These are phyloP conservation scores for Mellilla xanthometata DNA, from an alignment of 2,888 invertebrate genomes.

Conservation along the genomic window DNA sequence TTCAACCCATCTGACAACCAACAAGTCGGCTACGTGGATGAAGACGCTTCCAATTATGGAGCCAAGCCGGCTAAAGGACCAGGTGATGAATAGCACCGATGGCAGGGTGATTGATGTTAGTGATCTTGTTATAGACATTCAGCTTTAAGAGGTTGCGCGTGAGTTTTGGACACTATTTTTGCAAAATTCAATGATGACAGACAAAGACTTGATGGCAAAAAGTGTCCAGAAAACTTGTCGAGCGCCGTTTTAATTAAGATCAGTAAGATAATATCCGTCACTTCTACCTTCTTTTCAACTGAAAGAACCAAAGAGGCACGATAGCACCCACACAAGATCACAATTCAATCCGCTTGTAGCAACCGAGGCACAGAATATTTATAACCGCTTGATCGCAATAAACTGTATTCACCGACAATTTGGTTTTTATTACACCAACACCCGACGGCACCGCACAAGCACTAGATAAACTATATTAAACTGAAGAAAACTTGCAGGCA, in stretches of 20 bases:
- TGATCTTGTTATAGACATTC: constrained; percentile 56
- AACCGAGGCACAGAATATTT: constrained; percentile 62
- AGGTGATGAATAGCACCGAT: constrained; percentile 76
- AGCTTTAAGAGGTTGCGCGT: constrained; percentile 8
- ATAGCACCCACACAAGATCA: constrained; percentile 56
- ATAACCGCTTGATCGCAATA: constrained; percentile 75
- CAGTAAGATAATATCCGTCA: constrained; percentile 19
- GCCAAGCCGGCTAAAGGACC: constrained; percentile 69
- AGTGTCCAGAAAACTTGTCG: neutral
- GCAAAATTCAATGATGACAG: neutral
- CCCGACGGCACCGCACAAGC: constrained; percentile 68
- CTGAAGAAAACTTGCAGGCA: constrained; percentile 68
- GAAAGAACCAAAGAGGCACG: constrained; percentile 23
- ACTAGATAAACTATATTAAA: constrained; percentile 68
- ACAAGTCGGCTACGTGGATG: constrained; percentile 57
- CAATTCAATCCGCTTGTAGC: constrained; percentile 63
- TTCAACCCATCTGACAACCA: constrained; percentile 34
- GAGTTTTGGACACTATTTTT: neutral
- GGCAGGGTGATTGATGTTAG: constrained; percentile 62
- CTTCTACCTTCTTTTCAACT: constrained; percentile 18
- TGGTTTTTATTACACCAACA: constrained; percentile 82
- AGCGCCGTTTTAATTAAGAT: neutral
- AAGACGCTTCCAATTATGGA: constrained; percentile 56
- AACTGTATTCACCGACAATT: constrained; percentile 73
- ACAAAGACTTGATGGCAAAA: neutral